Evolutionary conservation across 2,888 invertebrate genomes (phyloP), one percentile per base, ranked within the genome.

Genomic region (Neria commutata): DNA sequence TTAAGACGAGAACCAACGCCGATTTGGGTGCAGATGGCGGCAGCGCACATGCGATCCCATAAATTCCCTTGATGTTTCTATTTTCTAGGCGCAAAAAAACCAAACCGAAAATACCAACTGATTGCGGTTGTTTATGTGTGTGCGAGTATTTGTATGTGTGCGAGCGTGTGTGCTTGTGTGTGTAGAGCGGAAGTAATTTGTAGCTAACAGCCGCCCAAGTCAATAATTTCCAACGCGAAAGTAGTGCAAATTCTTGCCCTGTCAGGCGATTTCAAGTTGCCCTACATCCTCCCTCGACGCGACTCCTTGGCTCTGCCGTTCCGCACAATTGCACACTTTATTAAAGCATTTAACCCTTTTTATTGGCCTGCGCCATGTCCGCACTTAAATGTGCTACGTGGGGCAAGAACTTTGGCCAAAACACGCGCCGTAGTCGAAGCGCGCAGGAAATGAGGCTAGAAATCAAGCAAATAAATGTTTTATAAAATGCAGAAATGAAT

Each of bases 51-150:
- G 74, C 77, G 71, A 75, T 70, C 73, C 70, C 63, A 61, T 68
- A 76, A 75, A 76, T 76, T 76, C 75, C 66, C 74, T 76, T 76
- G 77, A 76, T 77, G 76, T 76, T 76, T 76, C 77, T 77, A 77
- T 76, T 77, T 76, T 74, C 62, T 64, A 68, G 54, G 61, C 29
- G 50, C n/a, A n/a, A n/a, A 6, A 37, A 37, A 37, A 37, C 11
- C 11, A 14, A 37, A n/a, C 37, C 37, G n/a, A 8, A 37, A 37
- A 14, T 37, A n/a, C n/a, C n/a, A n/a, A n/a, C n/a, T 37, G 29
- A 6, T 29, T 11, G 6, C 11, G 29, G 6, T 29, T 29, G 6
- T 47, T 10, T 23, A 47, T 23, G 26, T 25, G 34, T 16, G 2
- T 53, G 40, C 24, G 19, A n/a, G 53, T 11, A 14, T 42, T 24